Conservation (phyloP, 2,797 vertebrate species). For the Melanitta fusca region DNA sequence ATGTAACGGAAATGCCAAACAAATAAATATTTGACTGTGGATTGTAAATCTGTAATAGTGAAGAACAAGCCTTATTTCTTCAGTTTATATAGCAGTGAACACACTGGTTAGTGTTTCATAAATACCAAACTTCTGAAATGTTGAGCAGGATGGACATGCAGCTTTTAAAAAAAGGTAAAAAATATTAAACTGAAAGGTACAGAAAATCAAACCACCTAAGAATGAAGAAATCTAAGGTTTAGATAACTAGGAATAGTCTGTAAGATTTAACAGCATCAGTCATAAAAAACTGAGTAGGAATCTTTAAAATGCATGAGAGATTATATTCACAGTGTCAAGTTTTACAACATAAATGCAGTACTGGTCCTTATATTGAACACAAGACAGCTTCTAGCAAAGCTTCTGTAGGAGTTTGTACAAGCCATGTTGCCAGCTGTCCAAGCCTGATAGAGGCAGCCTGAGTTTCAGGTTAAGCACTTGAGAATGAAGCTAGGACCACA, state of each 20-base stretch:
- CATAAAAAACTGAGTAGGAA: not conserved
- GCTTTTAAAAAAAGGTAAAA: not conserved
- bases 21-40: constrained; percentile 3
- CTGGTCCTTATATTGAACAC: not conserved
- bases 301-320: not conserved
- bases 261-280: not conserved
- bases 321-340: not conserved
- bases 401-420: not conserved
- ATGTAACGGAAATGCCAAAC: not conserved
- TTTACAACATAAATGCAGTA: not conserved
- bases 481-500: not conserved
- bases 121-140: not conserved
- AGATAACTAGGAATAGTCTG: not conserved
- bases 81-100: not conserved
- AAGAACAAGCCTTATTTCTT: not conserved
- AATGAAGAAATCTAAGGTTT: not conserved
- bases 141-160: not conserved
- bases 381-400: not conserved
- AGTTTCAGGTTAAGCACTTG: not conserved
- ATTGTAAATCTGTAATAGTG: not conserved
- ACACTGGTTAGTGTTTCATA: not conserved
- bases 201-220: not conserved
- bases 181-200: not conserved
- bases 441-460: not conserved
- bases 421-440: not conserved